Conservation (phyloP, 2,113 vertebrate genomes). For the Ammodytes dubius region DNA sequence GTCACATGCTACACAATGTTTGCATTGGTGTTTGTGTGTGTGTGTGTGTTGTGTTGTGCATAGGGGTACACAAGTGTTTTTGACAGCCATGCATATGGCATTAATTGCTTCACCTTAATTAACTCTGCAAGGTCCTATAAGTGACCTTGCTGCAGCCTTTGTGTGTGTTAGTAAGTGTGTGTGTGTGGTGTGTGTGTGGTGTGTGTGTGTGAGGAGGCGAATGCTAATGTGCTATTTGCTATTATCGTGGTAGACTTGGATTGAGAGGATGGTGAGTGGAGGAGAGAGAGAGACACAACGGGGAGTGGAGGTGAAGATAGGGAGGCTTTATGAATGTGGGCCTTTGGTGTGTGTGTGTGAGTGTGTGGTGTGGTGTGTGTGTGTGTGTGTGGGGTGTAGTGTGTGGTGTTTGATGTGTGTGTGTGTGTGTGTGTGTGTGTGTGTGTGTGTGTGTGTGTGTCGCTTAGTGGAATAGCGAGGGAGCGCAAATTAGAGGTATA, state of each 20-base stretch:
- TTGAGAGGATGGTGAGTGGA: slow-evolving; percentile 54
- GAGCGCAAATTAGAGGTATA: slow-evolving; percentile 14
- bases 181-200: slow-evolving; percentile 9
- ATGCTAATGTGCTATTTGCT: slow-evolving; percentile 67
- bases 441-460: slow-evolving; percentile 19
- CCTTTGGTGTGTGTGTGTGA: slow-evolving; percentile 43
- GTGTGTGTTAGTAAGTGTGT: slow-evolving; percentile 12
- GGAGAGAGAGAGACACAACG: slow-evolving; percentile 30
- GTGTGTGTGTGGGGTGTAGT: slow-evolving; percentile 26
- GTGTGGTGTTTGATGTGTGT: slow-evolving; percentile 34
- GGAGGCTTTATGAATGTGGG: slow-evolving; percentile 53
- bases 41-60: background rate
- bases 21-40: background rate
- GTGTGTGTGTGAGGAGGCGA: slow-evolving; percentile 11
- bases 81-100: slow-evolving; percentile 9
- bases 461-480: slow-evolving; percentile 18
- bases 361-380: slow-evolving; percentile 28
- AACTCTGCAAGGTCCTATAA: slow-evolving; percentile 53
- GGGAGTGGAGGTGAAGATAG: slow-evolving; percentile 22
- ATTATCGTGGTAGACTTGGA: slow-evolving; percentile 78
- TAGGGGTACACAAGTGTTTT: slow-evolving; percentile 12
- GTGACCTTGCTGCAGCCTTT: slow-evolving; percentile 52
- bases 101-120: slow-evolving; percentile 75
- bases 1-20: background rate
- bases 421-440: slow-evolving; percentile 28